Evolutionary conservation across 2,113 vertebrate species (phyloP), one percentile per base, ranked within the genome.

Genomic region (Conger conger): DNA sequence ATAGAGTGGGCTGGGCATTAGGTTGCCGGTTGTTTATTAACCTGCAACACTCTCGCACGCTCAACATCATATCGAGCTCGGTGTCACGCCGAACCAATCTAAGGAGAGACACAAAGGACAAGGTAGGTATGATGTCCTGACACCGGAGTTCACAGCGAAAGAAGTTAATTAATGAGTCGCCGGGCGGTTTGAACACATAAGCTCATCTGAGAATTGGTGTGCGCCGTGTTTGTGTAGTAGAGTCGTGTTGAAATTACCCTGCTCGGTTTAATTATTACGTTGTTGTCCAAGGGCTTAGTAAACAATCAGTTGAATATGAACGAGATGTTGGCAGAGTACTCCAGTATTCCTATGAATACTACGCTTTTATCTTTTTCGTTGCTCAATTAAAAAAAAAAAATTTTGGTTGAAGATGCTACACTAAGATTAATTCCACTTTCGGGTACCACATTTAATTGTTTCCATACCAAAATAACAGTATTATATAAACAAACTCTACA

Each of bases 1-100:
- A 91, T 91, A 90, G 90, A 88, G 91, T 87, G 89, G 83, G 90
- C 85, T 68, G 86, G 88, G 82, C 85, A 89, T 86, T 89, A 88
- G 57, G 35, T 84, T 79, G 86, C 53, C 68, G 16, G 60, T 86
- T 89, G 90, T 89, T 91, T 87, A 89, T 89, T 90, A 90, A 89
- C 83, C 82, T 20, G 77, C 83, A 54, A 68, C 50, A 78, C 80
- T 85, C 86, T 40, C n/a, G 13, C 79, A 63, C 76, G 30, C 68
- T 79, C 76, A 45, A 60, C 37, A 50, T 42, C 79, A 37, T 42
- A 40, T 63, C 63, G 77, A 84, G 45, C 76, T 4, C 4, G 33
- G 20, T 35, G 76, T 38, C 77, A 38, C 45, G 36, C 83, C 18
- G 35, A 33, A 15, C n/a, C 13, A 57, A 36, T 57, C 83, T 4